Evolutionary conservation across 92 coral and sea anemone genomes (phyloP), one percentile per base, ranked within the genome.

Genomic region (Parazoanthus swiftii): DNA sequence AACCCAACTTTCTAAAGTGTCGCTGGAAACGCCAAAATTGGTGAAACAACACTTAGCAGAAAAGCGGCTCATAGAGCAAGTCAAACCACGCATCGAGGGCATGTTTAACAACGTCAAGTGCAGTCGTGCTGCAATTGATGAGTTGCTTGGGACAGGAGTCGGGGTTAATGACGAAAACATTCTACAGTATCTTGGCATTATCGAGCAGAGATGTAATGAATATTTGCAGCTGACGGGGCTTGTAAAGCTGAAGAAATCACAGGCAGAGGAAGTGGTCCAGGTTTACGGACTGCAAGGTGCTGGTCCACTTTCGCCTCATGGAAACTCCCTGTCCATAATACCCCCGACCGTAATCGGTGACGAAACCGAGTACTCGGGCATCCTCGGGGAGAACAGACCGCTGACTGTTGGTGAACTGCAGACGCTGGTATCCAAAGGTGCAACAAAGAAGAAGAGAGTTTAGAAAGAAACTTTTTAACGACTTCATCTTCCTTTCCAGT

Each of bases 161-260:
- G 88, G 93, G 3, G 91, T 94, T 15, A 92, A 93, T 48, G 99
- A 97, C 71, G 93, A 95, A 79, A 97, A 97, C 85, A 88, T 92
- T 38, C 75, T 95, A 88, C 95, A 94, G 86, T 97, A 94, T 82
- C 85, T 97, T 56, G 99, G 99, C 13, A 94, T 97, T 75, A 79
- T 97, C 9, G 99, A 97, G 91, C 99, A 97, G 86, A 95, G 94
- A 74, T 93, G 97, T 85, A 97, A 97, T 73, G 94, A 94, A 76
- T 84, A 94, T 16, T 90, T 97, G 23, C 98, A 93, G 82, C 85
- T 91, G 23, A 85, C 90, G 65, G 95, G 97, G 13, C 75, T 95
- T 18, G 89, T 90, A 39, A 92, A 90, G 80, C 82, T 94, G 44
- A 97, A 97, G 76, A 76, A 76, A 29, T 87, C 86, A 4, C 84